These are phyloP conservation scores for Florisuga fusca DNA, from an alignment of 2,797 vertebrate species.

Conservation along the genomic window DNA sequence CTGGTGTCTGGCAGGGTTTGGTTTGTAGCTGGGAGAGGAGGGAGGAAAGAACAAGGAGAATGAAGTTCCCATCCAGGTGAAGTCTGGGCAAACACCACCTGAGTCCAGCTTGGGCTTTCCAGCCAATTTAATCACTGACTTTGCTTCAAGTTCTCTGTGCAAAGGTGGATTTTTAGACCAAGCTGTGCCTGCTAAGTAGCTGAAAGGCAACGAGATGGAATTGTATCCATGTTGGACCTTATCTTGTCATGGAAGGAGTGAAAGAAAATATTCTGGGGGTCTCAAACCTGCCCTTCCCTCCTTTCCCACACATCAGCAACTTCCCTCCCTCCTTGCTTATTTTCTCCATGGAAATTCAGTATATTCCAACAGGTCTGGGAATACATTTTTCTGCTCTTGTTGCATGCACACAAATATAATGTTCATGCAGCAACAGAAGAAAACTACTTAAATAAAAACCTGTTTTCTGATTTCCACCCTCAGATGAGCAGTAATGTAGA, in stretches of 20 bases:
- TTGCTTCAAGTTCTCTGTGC: background rate
- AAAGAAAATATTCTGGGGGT: background rate
- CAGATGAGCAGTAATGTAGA: background rate
- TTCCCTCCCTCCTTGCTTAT: fast-evolving
- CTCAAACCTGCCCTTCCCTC: background rate
- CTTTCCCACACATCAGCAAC: fast-evolving
- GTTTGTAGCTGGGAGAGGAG: background rate
- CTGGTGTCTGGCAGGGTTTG: background rate
- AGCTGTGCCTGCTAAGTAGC: background rate
- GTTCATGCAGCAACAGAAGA: background rate
- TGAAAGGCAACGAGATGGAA: background rate
- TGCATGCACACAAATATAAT: background rate
- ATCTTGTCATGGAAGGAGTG: background rate
- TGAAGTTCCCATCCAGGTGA: background rate
- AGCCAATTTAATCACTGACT: background rate
- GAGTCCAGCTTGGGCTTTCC: background rate
- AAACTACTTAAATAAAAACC: background rate
- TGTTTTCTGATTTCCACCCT: background rate
- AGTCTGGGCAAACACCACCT: background rate
- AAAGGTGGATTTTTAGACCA: background rate
- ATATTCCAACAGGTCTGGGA: background rate
- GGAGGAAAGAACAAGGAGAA: background rate
- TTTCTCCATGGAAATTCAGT: background rate
- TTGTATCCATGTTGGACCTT: background rate
- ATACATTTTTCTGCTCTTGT: background rate